Conservation (phyloP, 2,888 invertebrate genomes). For the Busseola fusca region DNA sequence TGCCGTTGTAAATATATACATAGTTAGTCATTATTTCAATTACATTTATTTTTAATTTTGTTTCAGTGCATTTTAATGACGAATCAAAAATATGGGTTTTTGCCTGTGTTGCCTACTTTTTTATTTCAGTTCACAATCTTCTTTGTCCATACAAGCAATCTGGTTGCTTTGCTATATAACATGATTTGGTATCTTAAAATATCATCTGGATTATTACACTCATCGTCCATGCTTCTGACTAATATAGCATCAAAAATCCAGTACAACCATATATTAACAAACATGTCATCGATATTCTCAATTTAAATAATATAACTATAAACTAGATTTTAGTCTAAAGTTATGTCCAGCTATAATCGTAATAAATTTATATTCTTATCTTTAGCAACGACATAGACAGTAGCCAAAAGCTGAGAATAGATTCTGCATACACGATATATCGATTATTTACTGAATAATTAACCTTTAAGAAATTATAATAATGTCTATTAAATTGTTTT, state of each 20-base stretch:
- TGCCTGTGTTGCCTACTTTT: background rate
- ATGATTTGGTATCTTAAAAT: slow-evolving; percentile 4
- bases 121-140: background rate
- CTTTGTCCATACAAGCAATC: background rate
- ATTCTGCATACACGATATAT: slow-evolving; percentile 53
- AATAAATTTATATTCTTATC: slow-evolving; percentile 58
- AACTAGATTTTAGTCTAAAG: slow-evolving; percentile 47
- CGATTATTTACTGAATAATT: slow-evolving; percentile 52
- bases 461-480: slow-evolving; percentile 27
- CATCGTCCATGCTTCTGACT: slow-evolving; percentile 16
- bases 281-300: slow-evolving; percentile 47
- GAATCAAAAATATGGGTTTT: background rate
- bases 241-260: slow-evolving; percentile 35
- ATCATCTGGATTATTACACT: slow-evolving; percentile 13
- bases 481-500: slow-evolving; percentile 12
- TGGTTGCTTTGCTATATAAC: background rate
- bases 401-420: slow-evolving; percentile 45
- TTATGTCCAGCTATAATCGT: slow-evolving; percentile 37
- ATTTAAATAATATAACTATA: slow-evolving; percentile 55
- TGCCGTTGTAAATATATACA: slow-evolving; percentile 44
- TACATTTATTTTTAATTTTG: slow-evolving; percentile 18
- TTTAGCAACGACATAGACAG: slow-evolving; percentile 46
- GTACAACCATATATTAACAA: slow-evolving; percentile 48
- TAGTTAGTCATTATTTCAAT: slow-evolving; percentile 22
- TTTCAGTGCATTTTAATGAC: background rate